Conservation (phyloP, 2,113 vertebrate species). For the Cyphomyrus plagiostoma region DNA sequence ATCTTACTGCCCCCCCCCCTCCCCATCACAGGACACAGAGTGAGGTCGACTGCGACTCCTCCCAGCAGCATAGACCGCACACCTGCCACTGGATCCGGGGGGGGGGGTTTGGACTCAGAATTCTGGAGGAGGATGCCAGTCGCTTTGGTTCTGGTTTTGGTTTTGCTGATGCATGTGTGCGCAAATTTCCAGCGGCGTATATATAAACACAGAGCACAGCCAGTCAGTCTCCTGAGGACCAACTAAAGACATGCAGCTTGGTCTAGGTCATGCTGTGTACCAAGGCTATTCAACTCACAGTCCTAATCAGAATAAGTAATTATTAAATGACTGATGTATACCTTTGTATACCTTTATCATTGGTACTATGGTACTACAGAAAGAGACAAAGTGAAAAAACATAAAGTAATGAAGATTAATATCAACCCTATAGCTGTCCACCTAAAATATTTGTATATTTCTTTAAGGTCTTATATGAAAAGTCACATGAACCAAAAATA, state of each 20-base stretch:
- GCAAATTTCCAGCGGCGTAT: neutral
- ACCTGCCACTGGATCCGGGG: neutral
- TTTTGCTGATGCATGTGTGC: neutral
- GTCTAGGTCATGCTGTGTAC: neutral
- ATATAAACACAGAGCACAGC: neutral
- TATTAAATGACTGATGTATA: no score
- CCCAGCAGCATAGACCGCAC: conserved; percentile 5
- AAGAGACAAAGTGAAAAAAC: neutral
- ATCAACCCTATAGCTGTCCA: no score
- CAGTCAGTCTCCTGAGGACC: neutral
- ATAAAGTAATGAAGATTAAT: neutral
- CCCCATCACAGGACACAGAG: conserved; percentile 18
- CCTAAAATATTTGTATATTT: neutral
- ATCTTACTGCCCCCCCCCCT: conserved; percentile 3
- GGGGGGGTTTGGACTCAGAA: neutral
- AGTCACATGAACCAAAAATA: neutral
- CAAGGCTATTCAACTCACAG: no score
- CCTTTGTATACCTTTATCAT: neutral
- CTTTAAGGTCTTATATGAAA: neutral
- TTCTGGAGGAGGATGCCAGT: neutral
- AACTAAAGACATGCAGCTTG: neutral
- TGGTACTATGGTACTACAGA: neutral
- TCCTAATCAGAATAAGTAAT: no score
- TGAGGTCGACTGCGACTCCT: conserved; percentile 12
- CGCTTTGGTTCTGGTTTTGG: neutral